Evolutionary conservation across 2,888 invertebrate species (phyloP).

Genomic region (Anticlea derivata): DNA sequence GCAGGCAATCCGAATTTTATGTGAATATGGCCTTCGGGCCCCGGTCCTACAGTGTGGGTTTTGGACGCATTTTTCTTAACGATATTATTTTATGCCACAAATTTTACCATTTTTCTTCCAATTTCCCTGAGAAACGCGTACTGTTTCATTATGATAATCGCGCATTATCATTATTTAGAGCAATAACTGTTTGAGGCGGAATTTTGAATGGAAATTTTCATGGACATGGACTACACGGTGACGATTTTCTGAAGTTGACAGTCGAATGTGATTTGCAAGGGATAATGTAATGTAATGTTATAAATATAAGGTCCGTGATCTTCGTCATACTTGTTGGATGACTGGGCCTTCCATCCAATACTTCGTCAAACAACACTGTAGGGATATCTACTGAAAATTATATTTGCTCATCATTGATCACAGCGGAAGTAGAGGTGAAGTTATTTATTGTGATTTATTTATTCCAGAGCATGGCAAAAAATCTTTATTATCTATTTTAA

Average conservation of each 20-base stretch:
- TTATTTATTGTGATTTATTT: too few species aligned
- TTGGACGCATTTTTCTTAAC: constrained; percentile 73
- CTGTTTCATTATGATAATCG: constrained; percentile 82
- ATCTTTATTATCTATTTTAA: too few species aligned
- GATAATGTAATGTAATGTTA: too few species aligned
- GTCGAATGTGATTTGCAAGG: too few species aligned
- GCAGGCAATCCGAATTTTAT: background rate
- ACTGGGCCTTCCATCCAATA: too few species aligned
- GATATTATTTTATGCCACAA: constrained; percentile 82
- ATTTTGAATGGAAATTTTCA: constrained; percentile 52
- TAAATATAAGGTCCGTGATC: too few species aligned
- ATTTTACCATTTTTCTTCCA: constrained; percentile 77
- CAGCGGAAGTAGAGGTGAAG: too few species aligned
- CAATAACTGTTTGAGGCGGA: constrained; percentile 47
- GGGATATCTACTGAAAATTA: too few species aligned
- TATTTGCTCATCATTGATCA: too few species aligned
- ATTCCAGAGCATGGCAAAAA: too few species aligned
- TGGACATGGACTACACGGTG: background rate
- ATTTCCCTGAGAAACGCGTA: constrained; percentile 59
- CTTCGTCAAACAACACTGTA: too few species aligned
- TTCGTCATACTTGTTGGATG: too few species aligned
- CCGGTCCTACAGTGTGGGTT: constrained; percentile 63
- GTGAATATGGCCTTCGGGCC: constrained; percentile 36
- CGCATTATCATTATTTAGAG: constrained; percentile 61
- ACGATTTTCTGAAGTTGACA: background rate